phyloP scores from a whole-genome alignment of 1,140 invertebrate genomes.

The Lucilia sericata region DNA sequence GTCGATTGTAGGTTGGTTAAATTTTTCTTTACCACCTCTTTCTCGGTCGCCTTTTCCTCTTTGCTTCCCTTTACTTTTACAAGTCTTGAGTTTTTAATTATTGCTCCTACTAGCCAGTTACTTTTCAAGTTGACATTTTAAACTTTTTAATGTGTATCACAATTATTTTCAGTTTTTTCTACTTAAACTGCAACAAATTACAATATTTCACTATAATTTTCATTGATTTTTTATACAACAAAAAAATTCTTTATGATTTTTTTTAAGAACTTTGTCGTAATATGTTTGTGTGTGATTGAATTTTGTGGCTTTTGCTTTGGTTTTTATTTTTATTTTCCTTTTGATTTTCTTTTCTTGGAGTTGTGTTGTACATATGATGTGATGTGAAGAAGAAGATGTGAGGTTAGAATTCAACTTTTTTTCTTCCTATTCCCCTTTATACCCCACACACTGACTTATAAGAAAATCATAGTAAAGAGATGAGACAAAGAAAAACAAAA shows the following conservation, averaged over 20 bases:
- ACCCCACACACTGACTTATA: background rate
- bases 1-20: background rate
- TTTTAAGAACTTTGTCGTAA: constrained; percentile 37
- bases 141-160: constrained; percentile 14
- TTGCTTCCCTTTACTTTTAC: background rate
- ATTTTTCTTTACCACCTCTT: background rate
- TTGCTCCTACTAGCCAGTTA: background rate
- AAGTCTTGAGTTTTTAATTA: background rate
- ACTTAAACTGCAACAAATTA: background rate
- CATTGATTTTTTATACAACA: constrained; percentile 34
- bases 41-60: background rate
- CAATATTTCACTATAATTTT: constrained; percentile 28
- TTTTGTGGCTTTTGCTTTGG: constrained; percentile 9
- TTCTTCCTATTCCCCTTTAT: constrained; percentile 6
- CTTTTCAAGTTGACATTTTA: constrained; percentile 17
- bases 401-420: constrained; percentile 39
- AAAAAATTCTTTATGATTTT: constrained; percentile 35
- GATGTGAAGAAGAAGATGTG: constrained; percentile 31
- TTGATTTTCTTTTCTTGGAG: background rate
- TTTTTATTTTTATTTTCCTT: constrained; percentile 23
- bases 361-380: constrained; percentile 22
- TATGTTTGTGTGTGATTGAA: constrained; percentile 1
- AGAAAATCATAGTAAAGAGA: background rate
- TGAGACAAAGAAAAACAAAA: background rate
- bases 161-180: constrained; percentile 26